A percentile compares a stretch with the other conserved stretches of the same genome.
These are phyloP conservation scores for Lynx canadensis DNA, from an alignment of 2,113 vertebrate species.

Conservation along the genomic window DNA sequence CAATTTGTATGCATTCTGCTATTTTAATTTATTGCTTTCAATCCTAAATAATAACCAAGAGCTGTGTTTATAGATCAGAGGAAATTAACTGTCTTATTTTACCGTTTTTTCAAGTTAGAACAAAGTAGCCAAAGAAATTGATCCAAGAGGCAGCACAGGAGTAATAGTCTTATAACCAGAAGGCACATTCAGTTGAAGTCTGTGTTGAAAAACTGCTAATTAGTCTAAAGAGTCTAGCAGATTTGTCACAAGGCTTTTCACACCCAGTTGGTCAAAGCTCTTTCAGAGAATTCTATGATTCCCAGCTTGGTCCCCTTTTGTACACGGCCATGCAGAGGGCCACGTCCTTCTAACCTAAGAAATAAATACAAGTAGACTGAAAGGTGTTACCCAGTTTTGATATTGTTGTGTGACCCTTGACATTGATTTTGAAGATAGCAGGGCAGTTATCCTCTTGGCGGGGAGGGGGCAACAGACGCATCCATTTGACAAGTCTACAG, in stretches of 20 bases:
- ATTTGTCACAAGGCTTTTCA: not conserved
- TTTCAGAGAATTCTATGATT: not conserved
- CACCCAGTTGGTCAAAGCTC: not conserved
- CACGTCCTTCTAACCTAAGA: not conserved
- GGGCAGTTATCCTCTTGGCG: not conserved
- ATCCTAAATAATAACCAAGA: not conserved
- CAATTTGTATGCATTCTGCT: not conserved
- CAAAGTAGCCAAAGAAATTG: not conserved
- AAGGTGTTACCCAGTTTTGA: not conserved
- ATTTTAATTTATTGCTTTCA: not conserved
- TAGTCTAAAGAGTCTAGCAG: not conserved
- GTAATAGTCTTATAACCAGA: not conserved
- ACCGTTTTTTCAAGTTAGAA: not conserved
- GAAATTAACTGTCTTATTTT: not conserved
- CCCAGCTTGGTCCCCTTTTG: not conserved
- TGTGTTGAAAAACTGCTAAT: not conserved
- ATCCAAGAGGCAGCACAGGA: not conserved
- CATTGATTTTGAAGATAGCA: not conserved
- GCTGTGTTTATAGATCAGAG: not conserved
- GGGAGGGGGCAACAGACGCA: not conserved
- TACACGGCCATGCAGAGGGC: not conserved
- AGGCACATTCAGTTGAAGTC: not conserved
- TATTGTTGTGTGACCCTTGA: not conserved
- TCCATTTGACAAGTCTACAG: not conserved
- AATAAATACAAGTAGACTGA: not conserved